phyloP scores from a whole-genome alignment of 1,140 invertebrate genomes.

The Spodoptera litura region DNA sequence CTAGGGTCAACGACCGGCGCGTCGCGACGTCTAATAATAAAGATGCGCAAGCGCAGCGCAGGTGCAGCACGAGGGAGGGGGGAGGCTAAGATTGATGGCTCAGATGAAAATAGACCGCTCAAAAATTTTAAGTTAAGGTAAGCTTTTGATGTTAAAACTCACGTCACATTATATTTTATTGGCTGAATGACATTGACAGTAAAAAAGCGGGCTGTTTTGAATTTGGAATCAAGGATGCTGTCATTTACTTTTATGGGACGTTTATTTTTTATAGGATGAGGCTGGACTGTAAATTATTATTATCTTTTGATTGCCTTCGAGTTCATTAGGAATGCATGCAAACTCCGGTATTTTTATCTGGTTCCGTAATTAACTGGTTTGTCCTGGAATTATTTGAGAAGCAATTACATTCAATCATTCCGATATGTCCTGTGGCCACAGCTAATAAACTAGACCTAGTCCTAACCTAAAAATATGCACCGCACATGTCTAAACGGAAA shows the following conservation, averaged over 20 bases:
- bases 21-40: constrained; percentile 78
- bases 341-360: too few relatives aligned
- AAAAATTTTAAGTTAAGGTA: constrained; percentile 41
- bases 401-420: too few relatives aligned
- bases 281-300: background rate
- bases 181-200: constrained; percentile 28
- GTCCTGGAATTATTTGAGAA: too few relatives aligned
- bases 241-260: constrained; percentile 2
- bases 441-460: too few relatives aligned
- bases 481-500: constrained; percentile 4
- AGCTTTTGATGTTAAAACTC: constrained; percentile 40
- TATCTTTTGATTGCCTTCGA: background rate
- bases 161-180: constrained; percentile 29
- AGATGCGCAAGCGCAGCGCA: constrained; percentile 69
- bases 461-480: constrained; percentile 2
- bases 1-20: constrained; percentile 69
- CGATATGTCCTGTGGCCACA: background rate
- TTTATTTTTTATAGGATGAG: background rate
- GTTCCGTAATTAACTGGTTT: too few relatives aligned
- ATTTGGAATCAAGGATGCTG: constrained; percentile 28
- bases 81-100: constrained; percentile 53
- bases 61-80: constrained; percentile 53
- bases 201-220: constrained; percentile 12
- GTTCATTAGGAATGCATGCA: too few relatives aligned
- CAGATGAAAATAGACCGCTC: constrained; percentile 48